These are phyloP conservation scores for Coenobita brevimanus DNA, from an alignment of 1,140 invertebrate species.

Conservation along the genomic window DNA sequence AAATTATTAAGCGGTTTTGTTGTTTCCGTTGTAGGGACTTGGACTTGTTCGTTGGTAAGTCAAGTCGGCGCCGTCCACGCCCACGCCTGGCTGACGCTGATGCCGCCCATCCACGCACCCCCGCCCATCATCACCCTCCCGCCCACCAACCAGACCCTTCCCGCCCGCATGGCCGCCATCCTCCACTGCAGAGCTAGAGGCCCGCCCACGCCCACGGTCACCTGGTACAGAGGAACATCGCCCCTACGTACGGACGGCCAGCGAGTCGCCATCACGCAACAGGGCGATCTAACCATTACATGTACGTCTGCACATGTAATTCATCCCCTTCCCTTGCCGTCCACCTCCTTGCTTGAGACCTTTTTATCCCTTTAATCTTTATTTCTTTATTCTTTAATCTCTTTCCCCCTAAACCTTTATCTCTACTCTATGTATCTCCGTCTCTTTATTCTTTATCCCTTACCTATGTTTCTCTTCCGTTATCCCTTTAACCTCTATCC, in stretches of 20 bases:
- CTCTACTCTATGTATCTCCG: too few relatives aligned
- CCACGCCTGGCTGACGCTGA: slow-evolving; percentile 60
- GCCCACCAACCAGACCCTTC: slow-evolving; percentile 61
- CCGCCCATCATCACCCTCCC: slow-evolving; percentile 58
- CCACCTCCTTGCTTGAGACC: too few relatives aligned
- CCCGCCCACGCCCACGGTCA: slow-evolving; percentile 50
- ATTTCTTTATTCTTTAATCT: too few relatives aligned
- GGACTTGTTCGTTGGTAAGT: slow-evolving; percentile 64
- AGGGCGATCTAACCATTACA: slow-evolving; percentile 62
- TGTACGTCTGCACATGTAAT: too few relatives aligned
- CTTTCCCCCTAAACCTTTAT: too few relatives aligned
- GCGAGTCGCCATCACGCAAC: slow-evolving; percentile 34
- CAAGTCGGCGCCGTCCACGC: slow-evolving; percentile 47
- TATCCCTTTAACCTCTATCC: too few relatives aligned
- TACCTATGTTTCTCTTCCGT: too few relatives aligned
- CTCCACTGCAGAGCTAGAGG: slow-evolving; percentile 59
- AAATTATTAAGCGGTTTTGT: too few relatives aligned
- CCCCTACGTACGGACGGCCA: slow-evolving; percentile 41
- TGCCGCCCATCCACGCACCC: slow-evolving; percentile 22
- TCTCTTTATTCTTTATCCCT: too few relatives aligned
- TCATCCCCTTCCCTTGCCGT: too few relatives aligned
- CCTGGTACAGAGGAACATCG: slow-evolving; percentile 62
- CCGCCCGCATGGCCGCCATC: slow-evolving; percentile 49
- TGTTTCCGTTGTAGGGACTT: too few relatives aligned
- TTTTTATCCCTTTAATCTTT: too few relatives aligned